These are phyloP conservation scores for Phenganax marumi DNA, from an alignment of 92 coral and sea anemone genomes.

Conservation along the genomic window DNA sequence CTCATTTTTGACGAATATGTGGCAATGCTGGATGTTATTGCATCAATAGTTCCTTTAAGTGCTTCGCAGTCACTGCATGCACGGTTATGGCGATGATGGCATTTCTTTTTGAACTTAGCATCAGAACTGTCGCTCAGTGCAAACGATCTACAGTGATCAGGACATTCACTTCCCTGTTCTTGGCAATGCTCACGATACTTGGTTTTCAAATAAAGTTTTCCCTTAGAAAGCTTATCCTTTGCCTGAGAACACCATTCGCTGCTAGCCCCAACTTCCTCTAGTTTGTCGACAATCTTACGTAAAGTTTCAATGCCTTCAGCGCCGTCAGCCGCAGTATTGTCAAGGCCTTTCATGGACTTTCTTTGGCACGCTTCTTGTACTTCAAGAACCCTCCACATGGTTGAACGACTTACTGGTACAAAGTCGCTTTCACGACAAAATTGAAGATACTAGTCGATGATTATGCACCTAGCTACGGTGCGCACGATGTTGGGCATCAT, in stretches of 20 bases:
- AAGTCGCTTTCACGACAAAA: conserved; percentile 49
- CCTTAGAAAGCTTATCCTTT: conserved; percentile 36
- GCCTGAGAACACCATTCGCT: conserved; percentile 46
- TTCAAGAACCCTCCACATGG: conserved; percentile 64
- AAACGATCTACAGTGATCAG: conserved; percentile 57
- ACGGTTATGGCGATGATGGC: conserved; percentile 23
- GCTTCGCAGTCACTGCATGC: conserved; percentile 40
- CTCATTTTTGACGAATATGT: conserved; percentile 4
- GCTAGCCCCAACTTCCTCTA: conserved; percentile 51
- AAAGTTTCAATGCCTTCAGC: conserved; percentile 52
- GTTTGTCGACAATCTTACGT: conserved; percentile 46
- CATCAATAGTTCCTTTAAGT: conserved; percentile 19
- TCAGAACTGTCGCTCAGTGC: conserved; percentile 57
- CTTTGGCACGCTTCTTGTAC: conserved; percentile 61
- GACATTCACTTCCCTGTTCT: conserved; percentile 50
- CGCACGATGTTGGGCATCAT: conserved; percentile 62
- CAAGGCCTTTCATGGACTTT: conserved; percentile 62
- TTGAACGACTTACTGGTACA: conserved; percentile 50
- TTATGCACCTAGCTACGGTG: conserved; percentile 56
- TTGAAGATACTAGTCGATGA: conserved; percentile 57
- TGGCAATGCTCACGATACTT: conserved; percentile 52
- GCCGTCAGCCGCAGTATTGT: conserved; percentile 67
- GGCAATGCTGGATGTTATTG: conserved; percentile 11
- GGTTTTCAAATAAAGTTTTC: conserved; percentile 53
- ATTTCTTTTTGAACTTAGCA: conserved; percentile 32